Evolutionary conservation across 1,140 invertebrate species (phyloP).

Genomic region (Apis mellifera): Amel_HAv3.1 CM009940.2:8256501-8257000

Average conservation of each 20-base stretch:
- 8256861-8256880: not conserved
- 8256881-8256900: too few relatives aligned
- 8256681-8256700: conserved; percentile 77
- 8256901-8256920: not conserved
- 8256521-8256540: too few relatives aligned
- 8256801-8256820: conserved; percentile 61
- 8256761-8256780: conserved; percentile 78
- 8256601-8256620: not conserved
- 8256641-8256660: not conserved
- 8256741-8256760: conserved; percentile 77
- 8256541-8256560: too few relatives aligned
- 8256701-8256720: conserved; percentile 82
- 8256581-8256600: too few relatives aligned
- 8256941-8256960: too few relatives aligned
- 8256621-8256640: not conserved
- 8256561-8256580: too few relatives aligned
- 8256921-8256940: too few relatives aligned
- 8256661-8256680: not conserved
- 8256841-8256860: not conserved
- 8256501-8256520: not conserved
- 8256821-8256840: conserved; percentile 48
- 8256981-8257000: too few relatives aligned
- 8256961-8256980: too few relatives aligned
- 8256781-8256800: conserved; percentile 68
- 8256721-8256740: conserved; percentile 83